These are phyloP conservation scores for Dreissena rostriformis DNA, from an alignment of 1,140 invertebrate species.

Conservation along the genomic window DNA sequence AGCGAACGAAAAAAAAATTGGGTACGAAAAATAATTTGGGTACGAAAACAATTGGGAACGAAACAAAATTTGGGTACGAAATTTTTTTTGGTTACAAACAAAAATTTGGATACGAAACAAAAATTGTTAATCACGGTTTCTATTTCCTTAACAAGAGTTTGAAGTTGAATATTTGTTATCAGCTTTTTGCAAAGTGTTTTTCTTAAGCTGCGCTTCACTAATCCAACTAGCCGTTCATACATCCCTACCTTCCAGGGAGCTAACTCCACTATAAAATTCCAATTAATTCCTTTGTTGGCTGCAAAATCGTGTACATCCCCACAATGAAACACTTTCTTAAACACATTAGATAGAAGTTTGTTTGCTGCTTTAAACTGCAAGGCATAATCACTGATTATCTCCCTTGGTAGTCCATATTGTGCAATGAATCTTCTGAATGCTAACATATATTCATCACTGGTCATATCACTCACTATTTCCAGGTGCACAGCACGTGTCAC, in stretches of 20 bases:
- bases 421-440: slow-evolving; percentile 12
- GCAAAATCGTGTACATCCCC: neutral
- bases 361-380: slow-evolving; percentile 3
- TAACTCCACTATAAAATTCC: neutral
- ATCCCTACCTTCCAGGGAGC: neutral
- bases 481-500: slow-evolving; percentile 16
- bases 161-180: neutral
- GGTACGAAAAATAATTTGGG: no score
- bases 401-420: slow-evolving; percentile 2
- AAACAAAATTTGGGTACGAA: no score
- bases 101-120: no score
- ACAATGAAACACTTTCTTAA: neutral
- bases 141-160: slow-evolving; percentile 6
- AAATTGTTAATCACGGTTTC: neutral
- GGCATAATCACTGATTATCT: slow-evolving; percentile 5
- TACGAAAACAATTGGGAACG: no score
- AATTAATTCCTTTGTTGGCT: neutral
- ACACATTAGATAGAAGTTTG: neutral
- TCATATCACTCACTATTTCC: slow-evolving; percentile 14
- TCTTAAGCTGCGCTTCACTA: neutral
- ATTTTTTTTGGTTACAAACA: no score
- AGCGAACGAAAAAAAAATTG: no score
- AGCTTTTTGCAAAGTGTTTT: neutral
- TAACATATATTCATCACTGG: neutral
- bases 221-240: slow-evolving; percentile 7